Evolutionary conservation across 2,888 invertebrate genomes (phyloP).

Genomic region (Morpho deidamia): DNA sequence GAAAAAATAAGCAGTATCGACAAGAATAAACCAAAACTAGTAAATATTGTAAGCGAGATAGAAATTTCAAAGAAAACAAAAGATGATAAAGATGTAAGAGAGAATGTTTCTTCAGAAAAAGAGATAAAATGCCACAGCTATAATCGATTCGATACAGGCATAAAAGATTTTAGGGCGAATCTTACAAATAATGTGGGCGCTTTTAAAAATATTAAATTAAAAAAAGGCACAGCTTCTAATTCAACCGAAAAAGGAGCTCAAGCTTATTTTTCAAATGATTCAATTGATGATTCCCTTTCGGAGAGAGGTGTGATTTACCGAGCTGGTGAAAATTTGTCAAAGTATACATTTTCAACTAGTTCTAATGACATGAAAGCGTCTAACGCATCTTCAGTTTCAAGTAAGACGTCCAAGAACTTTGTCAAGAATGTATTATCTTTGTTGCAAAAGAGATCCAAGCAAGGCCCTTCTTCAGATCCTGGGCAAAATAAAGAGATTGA

Average conservation of each 20-base stretch:
- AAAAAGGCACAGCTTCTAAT: conserved; percentile 27
- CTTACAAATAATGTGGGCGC: conserved; percentile 17
- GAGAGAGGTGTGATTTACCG: conserved; percentile 47
- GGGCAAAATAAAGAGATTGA: conserved; percentile 41
- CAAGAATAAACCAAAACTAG: not conserved
- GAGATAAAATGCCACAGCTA: conserved; percentile 51
- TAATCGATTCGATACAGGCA: conserved; percentile 29
- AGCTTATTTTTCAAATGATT: conserved; percentile 56
- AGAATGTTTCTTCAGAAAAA: conserved; percentile 42
- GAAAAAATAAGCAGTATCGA: conserved; percentile 23
- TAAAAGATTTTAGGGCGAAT: conserved; percentile 20
- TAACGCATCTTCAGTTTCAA: conserved; percentile 33
- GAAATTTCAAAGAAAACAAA: conserved; percentile 17
- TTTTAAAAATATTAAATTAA: conserved; percentile 21
- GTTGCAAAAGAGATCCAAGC: conserved; percentile 40
- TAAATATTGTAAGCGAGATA: conserved; percentile 1
- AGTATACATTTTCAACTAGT: conserved; percentile 41
- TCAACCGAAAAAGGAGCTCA: conserved; percentile 54
- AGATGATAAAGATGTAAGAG: conserved; percentile 17
- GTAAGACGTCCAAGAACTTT: conserved; percentile 56
- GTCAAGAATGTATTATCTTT: conserved; percentile 46
- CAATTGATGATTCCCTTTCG: conserved; percentile 57
- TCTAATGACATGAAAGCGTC: conserved; percentile 35
- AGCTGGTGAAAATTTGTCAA: conserved; percentile 46
- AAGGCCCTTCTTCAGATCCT: conserved; percentile 48